These are phyloP conservation scores for Lepidiolamprologus cunningtoni DNA, from an alignment of 2,113 vertebrate genomes.

Conservation along the genomic window DNA sequence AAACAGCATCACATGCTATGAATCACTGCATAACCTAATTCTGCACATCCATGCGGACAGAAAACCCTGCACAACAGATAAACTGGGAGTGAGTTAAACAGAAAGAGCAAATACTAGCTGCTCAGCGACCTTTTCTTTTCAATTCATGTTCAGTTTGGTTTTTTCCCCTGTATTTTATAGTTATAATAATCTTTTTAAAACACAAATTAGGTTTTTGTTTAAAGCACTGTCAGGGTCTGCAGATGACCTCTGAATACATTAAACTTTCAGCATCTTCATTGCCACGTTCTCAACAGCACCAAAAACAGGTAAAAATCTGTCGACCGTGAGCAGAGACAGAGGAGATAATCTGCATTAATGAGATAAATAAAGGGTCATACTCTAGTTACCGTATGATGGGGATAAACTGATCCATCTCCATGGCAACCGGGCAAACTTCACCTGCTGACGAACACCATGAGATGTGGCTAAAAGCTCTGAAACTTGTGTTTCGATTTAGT, in stretches of 20 bases:
- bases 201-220: neutral
- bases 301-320: neutral
- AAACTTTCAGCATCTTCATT: neutral
- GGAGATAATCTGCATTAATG: neutral
- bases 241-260: neutral
- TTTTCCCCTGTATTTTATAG: neutral
- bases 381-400: neutral
- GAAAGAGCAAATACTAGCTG: neutral
- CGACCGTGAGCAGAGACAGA: rapidly evolving
- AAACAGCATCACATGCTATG: neutral
- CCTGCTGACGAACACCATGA: neutral
- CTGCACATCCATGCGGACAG: neutral
- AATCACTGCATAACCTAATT: neutral
- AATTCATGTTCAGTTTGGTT: neutral
- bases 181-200: neutral
- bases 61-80: neutral
- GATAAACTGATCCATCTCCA: neutral
- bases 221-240: neutral
- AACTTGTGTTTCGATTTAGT: neutral
- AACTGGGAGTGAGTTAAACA: neutral
- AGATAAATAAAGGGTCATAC: neutral
- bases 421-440: neutral
- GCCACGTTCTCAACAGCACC: neutral
- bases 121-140: neutral
- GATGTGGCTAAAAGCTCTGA: neutral